Conservation (phyloP, 2,797 vertebrate genomes). For the Spatula clypeata region DNA sequence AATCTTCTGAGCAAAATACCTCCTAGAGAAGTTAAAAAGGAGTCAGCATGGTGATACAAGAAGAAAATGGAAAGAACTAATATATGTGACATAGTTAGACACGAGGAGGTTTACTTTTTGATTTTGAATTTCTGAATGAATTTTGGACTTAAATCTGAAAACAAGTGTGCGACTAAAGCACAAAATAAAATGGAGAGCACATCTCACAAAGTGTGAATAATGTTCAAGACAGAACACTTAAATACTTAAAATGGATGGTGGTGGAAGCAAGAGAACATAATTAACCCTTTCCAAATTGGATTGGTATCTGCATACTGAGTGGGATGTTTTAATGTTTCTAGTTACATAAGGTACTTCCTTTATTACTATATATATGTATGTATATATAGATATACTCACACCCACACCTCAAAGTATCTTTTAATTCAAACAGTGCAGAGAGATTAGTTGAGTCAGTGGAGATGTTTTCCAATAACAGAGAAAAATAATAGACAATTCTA, state of each 20-base stretch:
- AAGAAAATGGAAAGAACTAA: background rate
- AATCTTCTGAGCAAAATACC: background rate
- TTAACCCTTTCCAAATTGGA: background rate
- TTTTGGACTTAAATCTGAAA: background rate
- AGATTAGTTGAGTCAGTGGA: background rate
- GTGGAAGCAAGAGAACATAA: background rate
- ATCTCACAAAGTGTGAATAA: background rate
- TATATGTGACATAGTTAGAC: background rate
- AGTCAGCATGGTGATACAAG: background rate
- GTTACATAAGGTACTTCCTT: background rate
- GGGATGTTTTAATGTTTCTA: background rate
- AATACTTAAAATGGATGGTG: background rate
- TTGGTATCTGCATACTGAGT: background rate
- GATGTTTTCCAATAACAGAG: background rate
- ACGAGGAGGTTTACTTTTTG: background rate
- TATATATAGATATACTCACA: background rate
- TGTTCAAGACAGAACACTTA: background rate
- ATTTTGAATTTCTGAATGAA: background rate
- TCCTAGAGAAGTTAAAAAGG: background rate
- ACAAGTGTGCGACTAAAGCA: background rate
- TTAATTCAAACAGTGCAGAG: background rate
- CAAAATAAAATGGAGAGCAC: background rate
- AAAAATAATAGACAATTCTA: background rate
- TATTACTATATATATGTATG: background rate
- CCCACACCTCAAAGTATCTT: background rate